Conservation (phyloP, 2,797 vertebrate genomes). For the Myotis daubentonii region DNA sequence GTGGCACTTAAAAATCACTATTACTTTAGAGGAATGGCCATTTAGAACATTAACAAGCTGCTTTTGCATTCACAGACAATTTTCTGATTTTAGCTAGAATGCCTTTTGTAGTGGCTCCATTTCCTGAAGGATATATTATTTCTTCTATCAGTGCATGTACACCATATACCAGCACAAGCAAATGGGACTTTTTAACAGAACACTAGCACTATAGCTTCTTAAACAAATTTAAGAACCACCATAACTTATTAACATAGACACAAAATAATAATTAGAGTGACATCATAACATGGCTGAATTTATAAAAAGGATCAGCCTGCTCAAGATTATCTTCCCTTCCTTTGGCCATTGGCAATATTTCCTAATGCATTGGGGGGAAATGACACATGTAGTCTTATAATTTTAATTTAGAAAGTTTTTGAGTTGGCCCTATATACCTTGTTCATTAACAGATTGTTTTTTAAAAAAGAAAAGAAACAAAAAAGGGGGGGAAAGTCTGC, state of each 20-base stretch:
- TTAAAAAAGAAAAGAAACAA: neutral
- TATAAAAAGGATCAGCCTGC: neutral
- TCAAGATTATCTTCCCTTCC: neutral
- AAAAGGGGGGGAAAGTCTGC: neutral
- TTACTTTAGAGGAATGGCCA: neutral
- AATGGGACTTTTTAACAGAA: neutral
- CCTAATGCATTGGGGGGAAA: neutral
- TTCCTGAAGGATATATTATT: neutral
- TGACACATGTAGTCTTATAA: neutral
- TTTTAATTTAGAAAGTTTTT: slow-evolving; percentile 6
- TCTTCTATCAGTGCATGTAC: neutral
- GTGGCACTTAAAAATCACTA: neutral
- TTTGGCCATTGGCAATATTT: neutral
- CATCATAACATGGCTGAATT: neutral
- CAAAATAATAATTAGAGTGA: neutral
- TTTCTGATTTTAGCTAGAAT: neutral
- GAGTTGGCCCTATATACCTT: neutral
- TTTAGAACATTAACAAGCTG: neutral
- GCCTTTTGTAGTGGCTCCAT: neutral
- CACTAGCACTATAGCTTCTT: neutral
- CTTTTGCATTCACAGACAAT: neutral
- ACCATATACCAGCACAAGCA: neutral
- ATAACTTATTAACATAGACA: neutral
- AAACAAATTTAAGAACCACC: neutral
- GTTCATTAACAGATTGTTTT: neutral